These are phyloP conservation scores for Rhinoraja longicauda DNA, from an alignment of 2,797 vertebrate species.

Conservation along the genomic window DNA sequence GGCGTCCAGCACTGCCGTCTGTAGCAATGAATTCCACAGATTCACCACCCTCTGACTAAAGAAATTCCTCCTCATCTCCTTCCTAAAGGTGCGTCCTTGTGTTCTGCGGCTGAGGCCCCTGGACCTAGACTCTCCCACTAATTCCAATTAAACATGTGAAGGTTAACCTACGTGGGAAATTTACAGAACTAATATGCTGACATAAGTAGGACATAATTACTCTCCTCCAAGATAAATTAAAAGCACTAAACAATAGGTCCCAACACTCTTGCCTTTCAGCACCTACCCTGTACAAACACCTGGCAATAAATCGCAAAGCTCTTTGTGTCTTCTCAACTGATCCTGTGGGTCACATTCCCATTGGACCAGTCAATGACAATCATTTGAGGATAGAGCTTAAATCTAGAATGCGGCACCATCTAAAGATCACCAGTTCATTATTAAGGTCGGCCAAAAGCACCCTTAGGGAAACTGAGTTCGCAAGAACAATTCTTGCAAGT, in stretches of 20 bases:
- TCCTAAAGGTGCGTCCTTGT: no score
- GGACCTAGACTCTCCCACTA: no score
- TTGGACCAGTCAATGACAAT: constrained; percentile 52
- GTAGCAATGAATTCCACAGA: no score
- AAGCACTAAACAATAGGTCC: constrained; percentile 51
- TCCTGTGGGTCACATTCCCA: constrained; percentile 50
- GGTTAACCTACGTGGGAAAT: constrained; percentile 44
- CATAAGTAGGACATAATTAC: constrained; percentile 63
- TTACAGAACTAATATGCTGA: constrained; percentile 45
- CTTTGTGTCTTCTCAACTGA: constrained; percentile 48
- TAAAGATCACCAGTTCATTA: constrained; percentile 45
- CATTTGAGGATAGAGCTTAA: constrained; percentile 24
- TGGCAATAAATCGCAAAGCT: constrained; percentile 45
- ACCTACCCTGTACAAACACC: constrained; percentile 43
- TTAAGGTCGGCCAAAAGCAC: constrained; percentile 42
- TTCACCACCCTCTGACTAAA: no score
- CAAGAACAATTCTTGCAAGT: constrained; percentile 47
- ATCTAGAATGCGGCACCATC: constrained; percentile 40
- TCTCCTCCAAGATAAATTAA: constrained; percentile 63
- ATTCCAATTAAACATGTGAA: constrained; percentile 51
- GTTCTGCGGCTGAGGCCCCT: no score
- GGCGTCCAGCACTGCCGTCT: no score
- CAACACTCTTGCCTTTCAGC: constrained; percentile 43
- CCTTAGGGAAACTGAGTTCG: constrained; percentile 44
- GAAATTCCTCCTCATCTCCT: no score